These are phyloP conservation scores for Phaedon cochleariae DNA, from an alignment of 2,888 invertebrate genomes.

Conservation along the genomic window DNA sequence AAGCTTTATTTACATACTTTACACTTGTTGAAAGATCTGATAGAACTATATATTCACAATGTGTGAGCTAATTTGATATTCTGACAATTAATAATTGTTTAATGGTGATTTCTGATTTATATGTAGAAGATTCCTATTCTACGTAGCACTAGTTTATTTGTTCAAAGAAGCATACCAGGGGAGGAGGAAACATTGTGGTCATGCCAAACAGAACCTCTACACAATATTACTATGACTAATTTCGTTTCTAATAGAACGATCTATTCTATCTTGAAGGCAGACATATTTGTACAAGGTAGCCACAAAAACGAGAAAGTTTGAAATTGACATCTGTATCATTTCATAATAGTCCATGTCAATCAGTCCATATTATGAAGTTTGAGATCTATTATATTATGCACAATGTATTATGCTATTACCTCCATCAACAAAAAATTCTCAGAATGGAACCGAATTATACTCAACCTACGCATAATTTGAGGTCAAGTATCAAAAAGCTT, in stretches of 20 bases:
- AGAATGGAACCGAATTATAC: too few relatives aligned
- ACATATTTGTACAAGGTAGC: constrained; percentile 24
- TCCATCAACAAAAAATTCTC: too few relatives aligned
- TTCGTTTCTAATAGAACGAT: constrained; percentile 28
- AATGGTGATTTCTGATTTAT: background rate
- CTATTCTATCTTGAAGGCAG: constrained; percentile 48
- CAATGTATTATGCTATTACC: too few relatives aligned
- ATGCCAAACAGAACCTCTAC: constrained; percentile 45
- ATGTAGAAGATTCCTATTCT: constrained; percentile 14
- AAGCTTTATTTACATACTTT: too few relatives aligned
- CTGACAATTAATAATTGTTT: background rate
- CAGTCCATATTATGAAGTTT: too few relatives aligned
- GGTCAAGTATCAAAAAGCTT: too few relatives aligned
- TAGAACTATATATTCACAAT: background rate
- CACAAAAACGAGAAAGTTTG: constrained; percentile 13
- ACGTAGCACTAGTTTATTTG: constrained; percentile 1
- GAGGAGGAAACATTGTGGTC: constrained; percentile 29
- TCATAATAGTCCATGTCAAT: too few relatives aligned
- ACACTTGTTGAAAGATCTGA: too few relatives aligned
- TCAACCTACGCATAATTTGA: too few relatives aligned
- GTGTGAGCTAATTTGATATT: background rate
- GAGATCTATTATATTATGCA: too few relatives aligned
- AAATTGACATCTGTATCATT: too few relatives aligned
- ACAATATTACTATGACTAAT: constrained; percentile 45
- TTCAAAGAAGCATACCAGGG: constrained; percentile 50